Base-by-base conservation (phyloP, 2,888 invertebrate species). In the Zaprionus lineosus region DNA sequence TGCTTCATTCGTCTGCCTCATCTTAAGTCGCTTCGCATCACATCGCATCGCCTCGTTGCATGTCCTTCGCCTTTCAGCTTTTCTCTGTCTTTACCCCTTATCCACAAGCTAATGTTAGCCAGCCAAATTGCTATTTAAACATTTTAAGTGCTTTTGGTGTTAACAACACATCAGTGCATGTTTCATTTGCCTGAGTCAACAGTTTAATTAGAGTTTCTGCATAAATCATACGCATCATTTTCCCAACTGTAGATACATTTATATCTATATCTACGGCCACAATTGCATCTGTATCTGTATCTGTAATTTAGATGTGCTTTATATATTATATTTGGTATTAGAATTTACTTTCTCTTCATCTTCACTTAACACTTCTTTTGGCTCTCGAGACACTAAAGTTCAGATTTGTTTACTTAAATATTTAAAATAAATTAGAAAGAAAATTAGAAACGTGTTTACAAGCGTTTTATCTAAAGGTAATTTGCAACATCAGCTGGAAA, bases 131-230 rank as follows among this genome's bases (percentile, higher is more conserved):
- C 75, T 78, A 78, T 74, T 74, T 78, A 78, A 74, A 74, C 74
- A 74, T 78, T 74, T 78, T 74, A 78, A 74, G 79, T 78, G 74
- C 74, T 74, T 78, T 74, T 62, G 74, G 74, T 74, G 74, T 78
- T 74, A 74, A 74, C 78, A 74, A 78, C 79, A 74, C 76, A 75
- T 72, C 67, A 78, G 65, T 68, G 79, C 76, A 79, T 79, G 75
- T 79, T 75, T 75, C 79, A 75, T 79, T 75, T 75, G 76, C 81
- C 76, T 72, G 68, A 79, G 75, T 79, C 75, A 75, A 75, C 75
- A 75, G 75, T 75, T 75, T 79, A 75, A 75, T 75, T 75, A 79
- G 74, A 78, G 74, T 74, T 74, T 78, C 56, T 74, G 79, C 75
- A 74, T 74, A 78, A 74, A 74, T 74, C 74, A 60, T 60, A 51